These are phyloP conservation scores for Crenichthys baileyi DNA, from an alignment of 2,797 vertebrate genomes.

Conservation along the genomic window DNA sequence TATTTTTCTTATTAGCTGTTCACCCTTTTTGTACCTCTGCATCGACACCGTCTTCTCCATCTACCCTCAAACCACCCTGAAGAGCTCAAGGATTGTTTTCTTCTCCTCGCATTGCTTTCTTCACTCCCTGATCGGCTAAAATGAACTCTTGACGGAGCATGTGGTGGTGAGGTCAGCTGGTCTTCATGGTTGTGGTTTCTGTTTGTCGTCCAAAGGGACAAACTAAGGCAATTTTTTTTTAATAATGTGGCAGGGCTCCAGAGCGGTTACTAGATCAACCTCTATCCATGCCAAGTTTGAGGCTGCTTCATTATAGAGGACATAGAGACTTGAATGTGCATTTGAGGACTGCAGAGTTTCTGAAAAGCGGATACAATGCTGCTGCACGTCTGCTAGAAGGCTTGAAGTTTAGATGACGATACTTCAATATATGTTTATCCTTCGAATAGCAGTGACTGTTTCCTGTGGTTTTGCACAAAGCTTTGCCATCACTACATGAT, in stretches of 20 bases:
- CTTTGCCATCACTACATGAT: background rate
- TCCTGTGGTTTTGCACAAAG: background rate
- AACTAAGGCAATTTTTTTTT: conserved; percentile 27
- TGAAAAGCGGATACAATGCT: conserved; percentile 26
- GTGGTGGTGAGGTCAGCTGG: conserved; percentile 30
- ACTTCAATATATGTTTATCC: background rate
- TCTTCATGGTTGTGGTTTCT: conserved; percentile 44
- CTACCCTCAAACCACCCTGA: background rate
- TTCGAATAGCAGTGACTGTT: background rate
- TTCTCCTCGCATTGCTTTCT: background rate
- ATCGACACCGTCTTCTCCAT: background rate
- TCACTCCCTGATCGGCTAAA: conserved; percentile 38
- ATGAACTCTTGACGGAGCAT: background rate
- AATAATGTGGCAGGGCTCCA: conserved; percentile 12
- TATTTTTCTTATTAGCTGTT: background rate
- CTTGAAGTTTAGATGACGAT: background rate
- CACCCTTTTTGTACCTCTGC: background rate
- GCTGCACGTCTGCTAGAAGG: background rate
- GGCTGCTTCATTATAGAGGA: conserved; percentile 13
- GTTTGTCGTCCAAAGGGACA: conserved; percentile 35
- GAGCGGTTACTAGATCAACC: conserved; percentile 35
- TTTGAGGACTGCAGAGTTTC: background rate
- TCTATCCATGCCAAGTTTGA: conserved; percentile 31
- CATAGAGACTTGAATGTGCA: conserved; percentile 24
- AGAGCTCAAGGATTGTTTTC: background rate